Evolutionary conservation across 2,888 invertebrate species (phyloP).

Genomic region (Pomacea canaliculata): DNA sequence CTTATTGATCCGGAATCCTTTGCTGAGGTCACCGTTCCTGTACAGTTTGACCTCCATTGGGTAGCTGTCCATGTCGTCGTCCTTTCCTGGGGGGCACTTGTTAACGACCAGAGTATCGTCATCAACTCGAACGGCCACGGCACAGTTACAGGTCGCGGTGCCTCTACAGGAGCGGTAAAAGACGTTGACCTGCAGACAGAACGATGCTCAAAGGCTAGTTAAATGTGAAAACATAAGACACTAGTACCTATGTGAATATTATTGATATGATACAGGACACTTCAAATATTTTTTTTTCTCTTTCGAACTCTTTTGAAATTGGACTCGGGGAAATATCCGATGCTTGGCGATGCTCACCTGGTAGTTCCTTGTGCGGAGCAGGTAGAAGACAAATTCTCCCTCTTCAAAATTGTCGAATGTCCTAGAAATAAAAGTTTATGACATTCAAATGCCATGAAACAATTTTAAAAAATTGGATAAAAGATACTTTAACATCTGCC

Average conservation of each 20-base stretch:
- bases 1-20: constrained; percentile 37
- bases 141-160: constrained; percentile 44
- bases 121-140: constrained; percentile 38
- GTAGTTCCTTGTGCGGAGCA: constrained; percentile 37
- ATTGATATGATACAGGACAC: too few relatives aligned
- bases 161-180: constrained; percentile 36
- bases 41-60: constrained; percentile 37
- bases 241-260: too few relatives aligned
- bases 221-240: too few relatives aligned
- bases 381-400: constrained; percentile 49
- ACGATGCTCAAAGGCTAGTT: neutral
- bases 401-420: constrained; percentile 44
- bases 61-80: constrained; percentile 1
- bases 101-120: constrained; percentile 43
- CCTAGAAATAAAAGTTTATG: constrained; percentile 32
- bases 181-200: constrained; percentile 35
- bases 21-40: constrained; percentile 40
- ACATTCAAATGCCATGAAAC: neutral
- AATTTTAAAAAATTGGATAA: too few relatives aligned
- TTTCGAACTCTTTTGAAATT: too few relatives aligned
- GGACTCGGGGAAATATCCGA: too few relatives aligned
- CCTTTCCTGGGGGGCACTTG: constrained; percentile 33
- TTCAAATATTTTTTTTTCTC: too few relatives aligned
- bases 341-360: constrained; percentile 29
- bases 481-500: too few relatives aligned